Evolutionary conservation across 2,113 vertebrate genomes (phyloP).

Genomic region (Natator depressus): DNA sequence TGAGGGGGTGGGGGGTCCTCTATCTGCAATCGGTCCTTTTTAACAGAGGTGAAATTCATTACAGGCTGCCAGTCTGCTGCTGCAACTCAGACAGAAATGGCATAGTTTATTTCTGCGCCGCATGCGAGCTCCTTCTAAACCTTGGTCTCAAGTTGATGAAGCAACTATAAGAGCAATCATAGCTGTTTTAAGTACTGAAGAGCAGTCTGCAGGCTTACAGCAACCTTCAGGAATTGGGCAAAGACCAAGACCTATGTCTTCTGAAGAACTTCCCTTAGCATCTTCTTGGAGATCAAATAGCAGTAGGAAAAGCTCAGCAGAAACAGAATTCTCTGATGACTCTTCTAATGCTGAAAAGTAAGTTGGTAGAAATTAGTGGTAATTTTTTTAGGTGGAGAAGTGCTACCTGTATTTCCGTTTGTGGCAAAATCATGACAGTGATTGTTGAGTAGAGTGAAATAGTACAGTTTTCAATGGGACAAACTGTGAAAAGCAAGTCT

Average conservation of each 20-base stretch:
- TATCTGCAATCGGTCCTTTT: not conserved
- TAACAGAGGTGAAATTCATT: conserved; percentile 61
- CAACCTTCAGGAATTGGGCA: conserved; percentile 96
- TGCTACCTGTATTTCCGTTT: not conserved
- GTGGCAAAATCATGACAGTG: not conserved
- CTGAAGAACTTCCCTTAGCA: conserved; percentile 79
- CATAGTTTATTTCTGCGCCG: conserved; percentile 89
- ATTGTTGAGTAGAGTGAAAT: not conserved
- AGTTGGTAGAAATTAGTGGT: not conserved
- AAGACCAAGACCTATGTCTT: conserved; percentile 86
- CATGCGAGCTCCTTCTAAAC: conserved; percentile 89
- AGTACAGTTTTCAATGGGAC: not conserved
- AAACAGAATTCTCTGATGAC: conserved; percentile 76
- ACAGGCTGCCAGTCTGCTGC: conserved; percentile 86
- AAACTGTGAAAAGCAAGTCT: not conserved
- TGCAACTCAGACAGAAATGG: conserved; percentile 94
- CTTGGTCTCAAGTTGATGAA: conserved; percentile 90
- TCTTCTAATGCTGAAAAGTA: conserved; percentile 80
- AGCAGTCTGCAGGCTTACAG: conserved; percentile 86
- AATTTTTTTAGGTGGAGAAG: not conserved
- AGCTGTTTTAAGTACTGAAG: conserved; percentile 87
- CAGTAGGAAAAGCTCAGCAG: conserved; percentile 73
- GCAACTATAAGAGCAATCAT: conserved; percentile 84
- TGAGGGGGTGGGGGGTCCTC: rapidly evolving
- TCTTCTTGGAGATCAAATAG: conserved; percentile 77